Conservation (phyloP, 2,888 invertebrate genomes). For the Apantesis nais region DNA sequence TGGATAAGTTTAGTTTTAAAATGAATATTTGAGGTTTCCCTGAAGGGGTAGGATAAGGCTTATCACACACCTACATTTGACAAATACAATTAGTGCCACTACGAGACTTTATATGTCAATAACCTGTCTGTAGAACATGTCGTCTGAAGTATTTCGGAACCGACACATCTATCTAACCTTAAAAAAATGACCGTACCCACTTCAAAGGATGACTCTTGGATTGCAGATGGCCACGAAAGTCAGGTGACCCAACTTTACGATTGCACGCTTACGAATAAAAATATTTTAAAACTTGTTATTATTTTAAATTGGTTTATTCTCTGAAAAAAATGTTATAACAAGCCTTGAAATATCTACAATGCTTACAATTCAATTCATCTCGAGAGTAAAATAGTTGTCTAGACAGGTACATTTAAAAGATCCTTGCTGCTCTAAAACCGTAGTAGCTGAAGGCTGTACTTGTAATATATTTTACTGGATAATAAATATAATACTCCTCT, state of each 20-base stretch:
- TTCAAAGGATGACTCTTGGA: too few relatives aligned
- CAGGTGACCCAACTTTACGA: too few relatives aligned
- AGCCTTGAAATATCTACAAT: not conserved
- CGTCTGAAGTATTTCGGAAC: not conserved
- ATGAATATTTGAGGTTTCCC: not conserved
- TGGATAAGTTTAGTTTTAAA: not conserved
- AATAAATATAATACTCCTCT: conserved; percentile 4
- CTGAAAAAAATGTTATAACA: not conserved
- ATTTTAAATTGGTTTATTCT: not conserved
- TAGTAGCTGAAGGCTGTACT: conserved; percentile 6
- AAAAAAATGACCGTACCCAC: too few relatives aligned
- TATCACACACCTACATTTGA: not conserved
- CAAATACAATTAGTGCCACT: not conserved
- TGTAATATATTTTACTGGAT: conserved; percentile 1
- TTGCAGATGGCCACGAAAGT: too few relatives aligned
- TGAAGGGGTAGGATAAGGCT: not conserved
- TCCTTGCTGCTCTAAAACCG: not conserved
- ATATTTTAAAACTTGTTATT: not conserved
- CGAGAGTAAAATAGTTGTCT: conserved; percentile 3
- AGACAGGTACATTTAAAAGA: conserved; percentile 14
- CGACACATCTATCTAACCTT: too few relatives aligned
- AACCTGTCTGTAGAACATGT: too few relatives aligned
- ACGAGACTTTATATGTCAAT: too few relatives aligned
- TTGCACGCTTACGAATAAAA: not conserved
- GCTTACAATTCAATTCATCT: conserved; percentile 7